Base-by-base conservation (phyloP, 2,113 vertebrate genomes). In the Pedetes capensis region DNA sequence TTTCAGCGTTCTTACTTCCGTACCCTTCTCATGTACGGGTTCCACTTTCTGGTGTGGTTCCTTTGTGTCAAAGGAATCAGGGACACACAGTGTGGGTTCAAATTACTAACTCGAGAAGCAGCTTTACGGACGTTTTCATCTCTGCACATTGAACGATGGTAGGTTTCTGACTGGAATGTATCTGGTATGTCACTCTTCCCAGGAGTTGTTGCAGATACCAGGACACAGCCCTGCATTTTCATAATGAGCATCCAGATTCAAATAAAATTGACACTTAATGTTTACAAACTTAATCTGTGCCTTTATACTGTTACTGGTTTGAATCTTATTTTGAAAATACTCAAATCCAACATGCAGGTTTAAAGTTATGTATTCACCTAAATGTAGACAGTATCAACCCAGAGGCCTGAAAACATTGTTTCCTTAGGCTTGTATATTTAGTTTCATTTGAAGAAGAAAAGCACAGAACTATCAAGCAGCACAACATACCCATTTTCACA, bases 21-120 rank as follows among this genome's bases (percentile, higher is more conserved):
- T 57, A 99, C 99, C 29, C 98, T 99, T 87, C 99, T 99, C 47
- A 99, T 99, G 99, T 99, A 99, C 17, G 99, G 99, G 5, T 99
- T 99, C 98, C 99, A 99, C 98, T 99, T 99, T 98, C 98, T 99
- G 85, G 99, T 99, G 53, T 99, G 99, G 99, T 99, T 99, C 98
- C 98, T 99, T 27, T 99, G 99, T 93, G 99, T 99, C 97, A 99
- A 98, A 96, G 99, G 99, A 91, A 98, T 99, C 97, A 98, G 95
- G 89, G 99, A 99, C 97, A 99, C 99, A 0, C 99, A 99, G 94
- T 99, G 99, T 0, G 99, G 99, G 69, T 99, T 99, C 98, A 99
- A 99, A 98, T 98, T 99, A 89, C 98, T 99, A 74, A 99, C 99
- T 29, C 98, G 99, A 47, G 98, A 99, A 98, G 99, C 99, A 83